phyloP scores from a whole-genome alignment of 1,140 invertebrate genomes.

The Neotoxoptera formosana region DNA sequence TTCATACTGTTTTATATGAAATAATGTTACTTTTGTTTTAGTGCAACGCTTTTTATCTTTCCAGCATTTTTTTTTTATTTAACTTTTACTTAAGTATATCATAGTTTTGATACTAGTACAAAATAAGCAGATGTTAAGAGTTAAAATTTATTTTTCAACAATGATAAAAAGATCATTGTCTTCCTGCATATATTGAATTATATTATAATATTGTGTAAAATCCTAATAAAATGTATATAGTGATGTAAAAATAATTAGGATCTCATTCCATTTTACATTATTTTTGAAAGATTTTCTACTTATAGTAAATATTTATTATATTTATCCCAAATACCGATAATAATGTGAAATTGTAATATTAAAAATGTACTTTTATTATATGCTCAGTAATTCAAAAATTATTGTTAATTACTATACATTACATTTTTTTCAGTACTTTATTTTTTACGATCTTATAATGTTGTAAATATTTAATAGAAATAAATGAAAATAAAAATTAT shows the following conservation, averaged over 20 bases:
- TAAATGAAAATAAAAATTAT: constrained; percentile 20
- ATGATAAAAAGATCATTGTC: constrained; percentile 56
- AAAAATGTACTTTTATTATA: constrained; percentile 52
- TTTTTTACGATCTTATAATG: constrained; percentile 45
- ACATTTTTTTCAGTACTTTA: constrained; percentile 36
- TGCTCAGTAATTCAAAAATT: constrained; percentile 51
- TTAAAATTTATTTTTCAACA: constrained; percentile 53
- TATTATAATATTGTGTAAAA: constrained; percentile 42
- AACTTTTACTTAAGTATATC: constrained; percentile 36
- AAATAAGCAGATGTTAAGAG: constrained; percentile 47
- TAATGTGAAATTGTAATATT: constrained; percentile 50
- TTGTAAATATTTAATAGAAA: constrained; percentile 52
- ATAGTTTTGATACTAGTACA: constrained; percentile 53
- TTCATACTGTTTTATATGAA: neutral
- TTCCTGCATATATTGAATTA: constrained; percentile 51
- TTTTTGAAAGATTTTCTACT: constrained; percentile 49
- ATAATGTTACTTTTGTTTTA: constrained; percentile 27
- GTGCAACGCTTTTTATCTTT: constrained; percentile 32
- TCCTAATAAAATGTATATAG: constrained; percentile 51
- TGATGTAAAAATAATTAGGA: constrained; percentile 53
- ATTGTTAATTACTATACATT: constrained; percentile 31
- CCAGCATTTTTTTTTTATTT: constrained; percentile 20
- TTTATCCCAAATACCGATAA: constrained; percentile 6
- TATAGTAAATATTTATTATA: constrained; percentile 49
- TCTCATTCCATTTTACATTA: constrained; percentile 49